Evolutionary conservation across 2,113 vertebrate genomes (phyloP), one percentile per base, ranked within the genome.

Genomic region (Chrysemys picta): DNA sequence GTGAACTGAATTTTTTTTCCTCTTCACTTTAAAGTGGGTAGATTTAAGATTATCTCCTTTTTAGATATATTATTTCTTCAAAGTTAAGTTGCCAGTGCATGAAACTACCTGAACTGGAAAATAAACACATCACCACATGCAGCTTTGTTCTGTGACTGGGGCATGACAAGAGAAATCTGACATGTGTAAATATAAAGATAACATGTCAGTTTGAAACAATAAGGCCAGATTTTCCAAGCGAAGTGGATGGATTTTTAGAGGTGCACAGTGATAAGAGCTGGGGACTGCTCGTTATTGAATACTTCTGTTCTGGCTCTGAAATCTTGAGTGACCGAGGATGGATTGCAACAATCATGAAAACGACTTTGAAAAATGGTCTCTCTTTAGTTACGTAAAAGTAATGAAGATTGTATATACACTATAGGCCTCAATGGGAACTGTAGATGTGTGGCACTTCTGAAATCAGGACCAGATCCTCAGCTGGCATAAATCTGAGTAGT

Each of bases 11-110:
- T 54, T 96, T 97, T 93, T 94, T 96, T 96, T 76, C 90, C 62
- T 90, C 47, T 96, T 93, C 89, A 79, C 85, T 97, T 97, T 93
- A 97, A 95, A 97, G 93, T 94, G 84, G 31, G 85, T 97, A 94
- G 94, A 96, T 94, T 97, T 97, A 96, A 98, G 93, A 91, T 97
- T 93, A 96, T 94, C 69, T 89, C 89, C 85, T 94, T 93, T 45
- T 57, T 76, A 49, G 14, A 82, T 65, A 17, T 93, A 90, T 90
- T 96, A 80, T 95, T 96, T 98, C 89, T 98, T 97, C 94, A 95
- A 95, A 97, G 95, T 97, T 94, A 92, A 95, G 82, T 96, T 97
- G 96, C 84, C 84, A 97, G 84, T 87, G 49, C 84, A 80, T 95
- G 94, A 96, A 97, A 93, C 69, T 95, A 93, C 94, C 91, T 94